A percentile compares a stretch with the other conserved stretches of the same genome.
Evolutionary conservation across 2,113 vertebrate genomes (phyloP).

Genomic region (Psettodes erumei): DNA sequence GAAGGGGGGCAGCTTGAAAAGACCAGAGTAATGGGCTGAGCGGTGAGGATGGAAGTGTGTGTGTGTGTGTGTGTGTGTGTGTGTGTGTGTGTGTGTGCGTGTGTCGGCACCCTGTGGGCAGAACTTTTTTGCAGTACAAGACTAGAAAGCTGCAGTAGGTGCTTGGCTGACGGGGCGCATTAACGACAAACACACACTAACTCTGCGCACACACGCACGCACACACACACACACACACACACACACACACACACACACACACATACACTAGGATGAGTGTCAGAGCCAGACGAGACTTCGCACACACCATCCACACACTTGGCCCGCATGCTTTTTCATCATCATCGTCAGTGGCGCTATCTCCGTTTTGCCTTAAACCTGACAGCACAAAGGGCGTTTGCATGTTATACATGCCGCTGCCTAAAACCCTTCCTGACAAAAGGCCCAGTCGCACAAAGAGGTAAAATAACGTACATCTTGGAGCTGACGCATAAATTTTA

Average conservation of each 20-base stretch:
- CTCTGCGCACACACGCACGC: too few species aligned
- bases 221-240: constrained; percentile 15
- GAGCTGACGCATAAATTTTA: background rate
- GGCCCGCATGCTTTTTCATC: background rate
- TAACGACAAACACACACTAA: too few species aligned
- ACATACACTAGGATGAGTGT: constrained; percentile 26
- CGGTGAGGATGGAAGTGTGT: constrained; percentile 21
- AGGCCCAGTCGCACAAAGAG: background rate
- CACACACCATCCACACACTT: background rate
- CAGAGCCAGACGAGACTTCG: constrained; percentile 24
- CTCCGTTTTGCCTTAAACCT: background rate
- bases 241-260: constrained; percentile 13
- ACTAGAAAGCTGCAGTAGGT: too few species aligned
- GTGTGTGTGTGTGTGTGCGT: constrained; percentile 1
- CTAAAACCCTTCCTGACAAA: background rate
- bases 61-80: constrained; percentile 16
- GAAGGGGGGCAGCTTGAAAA: constrained; percentile 48
- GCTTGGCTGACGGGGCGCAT: too few species aligned
- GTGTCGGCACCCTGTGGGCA: too few species aligned
- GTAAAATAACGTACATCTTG: too few species aligned
- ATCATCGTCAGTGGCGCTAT: background rate
- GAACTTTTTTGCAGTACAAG: too few species aligned
- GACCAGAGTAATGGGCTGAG: constrained; percentile 50
- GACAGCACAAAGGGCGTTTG: background rate
- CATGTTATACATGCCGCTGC: background rate